Base-by-base conservation (phyloP, 2,888 invertebrate species). In the Cyclophora albipunctata region DNA sequence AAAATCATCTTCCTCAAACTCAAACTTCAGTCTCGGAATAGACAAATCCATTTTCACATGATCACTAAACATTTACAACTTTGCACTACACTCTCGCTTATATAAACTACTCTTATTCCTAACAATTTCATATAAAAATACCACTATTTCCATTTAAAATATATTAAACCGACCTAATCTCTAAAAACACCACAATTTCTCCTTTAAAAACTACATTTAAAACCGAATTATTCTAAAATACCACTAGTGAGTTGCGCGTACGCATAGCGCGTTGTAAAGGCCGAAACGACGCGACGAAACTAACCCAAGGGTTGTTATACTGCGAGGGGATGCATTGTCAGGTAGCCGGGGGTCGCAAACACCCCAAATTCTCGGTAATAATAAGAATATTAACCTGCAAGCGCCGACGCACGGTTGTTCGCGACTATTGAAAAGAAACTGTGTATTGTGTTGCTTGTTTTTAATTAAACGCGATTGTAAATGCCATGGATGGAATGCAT, bases 31-130 rank as follows among this genome's bases (percentile, higher is more conserved):
- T 58, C 81, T 81, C 57, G 78, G 77, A 61, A 85, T 62, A 7
- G 85, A 80, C 34, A 86, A 73, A 85, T 86, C 86, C 86, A 86
- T 86, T 57, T 64, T 71, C 51, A 67, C 65, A 67, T 61, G 55
- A 63, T 67, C 59, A 58, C 55, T 43, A 57, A 46, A 58, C 60
- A 58, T 62, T 55, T 58, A 58, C 35, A 45, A 51, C 45, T 50
- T 46, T 48, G 44, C 48, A 64, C 59, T 55, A 59, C 51, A 61
- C 62, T 59, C 7, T 57, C 43, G 44, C 46, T 45, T 40, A 40
- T 35, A 37, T 34, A 49, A 50, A 40, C 46, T 52, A 55, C 20
- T 20, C 20, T 20, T 20, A 20, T 20, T 20, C 20, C 20, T 20
- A 20, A 20, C 20, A 20, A 20, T 20, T 20, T 20, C 20, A 20